Conservation (phyloP, 2,113 vertebrate species). For the Mixornis gularis region DNA sequence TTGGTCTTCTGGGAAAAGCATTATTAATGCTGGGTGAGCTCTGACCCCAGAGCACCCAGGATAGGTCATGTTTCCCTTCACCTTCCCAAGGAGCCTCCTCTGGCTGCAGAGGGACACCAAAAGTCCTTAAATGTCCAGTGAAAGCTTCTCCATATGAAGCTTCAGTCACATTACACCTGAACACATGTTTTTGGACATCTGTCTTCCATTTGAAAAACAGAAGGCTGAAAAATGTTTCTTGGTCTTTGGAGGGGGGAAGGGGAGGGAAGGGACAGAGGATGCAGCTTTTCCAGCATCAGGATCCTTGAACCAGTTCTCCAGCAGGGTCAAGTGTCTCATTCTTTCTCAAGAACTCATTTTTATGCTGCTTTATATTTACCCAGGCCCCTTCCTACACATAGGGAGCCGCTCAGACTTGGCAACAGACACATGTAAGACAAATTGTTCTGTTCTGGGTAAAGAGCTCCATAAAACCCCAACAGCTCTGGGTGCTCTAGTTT, state of each 20-base stretch:
- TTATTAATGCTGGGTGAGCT: neutral
- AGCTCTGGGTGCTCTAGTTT: neutral
- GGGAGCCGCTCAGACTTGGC: neutral
- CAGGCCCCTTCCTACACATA: neutral
- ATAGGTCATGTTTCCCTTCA: neutral
- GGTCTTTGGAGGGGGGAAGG: neutral
- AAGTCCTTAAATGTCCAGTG: neutral
- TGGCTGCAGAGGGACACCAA: neutral
- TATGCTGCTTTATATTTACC: neutral
- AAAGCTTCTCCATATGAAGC: neutral
- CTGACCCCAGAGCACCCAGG: neutral
- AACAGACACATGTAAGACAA: neutral
- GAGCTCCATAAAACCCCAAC: neutral
- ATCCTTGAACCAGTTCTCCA: neutral
- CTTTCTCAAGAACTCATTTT: slow-evolving; percentile 2
- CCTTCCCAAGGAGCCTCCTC: neutral
- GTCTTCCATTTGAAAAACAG: slow-evolving; percentile 24
- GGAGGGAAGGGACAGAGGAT: neutral
- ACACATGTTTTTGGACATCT: slow-evolving; percentile 2
- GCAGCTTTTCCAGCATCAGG: neutral
- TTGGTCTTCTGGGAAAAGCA: neutral
- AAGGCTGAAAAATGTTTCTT: slow-evolving; percentile 12
- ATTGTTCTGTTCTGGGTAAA: neutral
- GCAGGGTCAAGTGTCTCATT: neutral
- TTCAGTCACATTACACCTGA: neutral